Conservation (phyloP, 2,797 vertebrate species). For the Buphagus erythrorhynchus region DNA sequence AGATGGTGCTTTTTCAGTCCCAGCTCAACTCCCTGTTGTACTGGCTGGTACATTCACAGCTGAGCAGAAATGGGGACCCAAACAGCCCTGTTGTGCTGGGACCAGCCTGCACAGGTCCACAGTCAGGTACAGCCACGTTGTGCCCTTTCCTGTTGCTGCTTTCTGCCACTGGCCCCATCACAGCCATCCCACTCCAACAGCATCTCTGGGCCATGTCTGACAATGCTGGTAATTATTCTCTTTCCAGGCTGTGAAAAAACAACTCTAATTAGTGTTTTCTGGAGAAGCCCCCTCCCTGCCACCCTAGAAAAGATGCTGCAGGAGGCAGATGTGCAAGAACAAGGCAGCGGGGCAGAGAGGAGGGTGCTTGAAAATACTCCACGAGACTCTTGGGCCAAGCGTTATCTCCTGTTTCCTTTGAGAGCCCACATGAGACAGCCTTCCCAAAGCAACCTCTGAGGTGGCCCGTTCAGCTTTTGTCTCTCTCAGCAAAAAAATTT, state of each 20-base stretch:
- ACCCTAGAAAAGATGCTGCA: not conserved
- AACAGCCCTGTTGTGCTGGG: not conserved
- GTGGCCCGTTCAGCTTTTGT: constrained; percentile 85
- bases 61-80: not conserved
- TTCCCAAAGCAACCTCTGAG: constrained; percentile 85
- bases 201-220: not conserved
- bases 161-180: not conserved
- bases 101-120: not conserved
- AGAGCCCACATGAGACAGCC: constrained; percentile 76
- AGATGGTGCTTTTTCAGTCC: not conserved
- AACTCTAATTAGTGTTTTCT: constrained; percentile 5
- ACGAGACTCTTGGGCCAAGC: constrained; percentile 39
- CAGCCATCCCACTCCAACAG: not conserved
- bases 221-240: not conserved
- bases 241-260: constrained; percentile 21
- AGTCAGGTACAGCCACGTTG: rapidly evolving
- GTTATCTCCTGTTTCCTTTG: constrained; percentile 80
- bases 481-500: constrained; percentile 84
- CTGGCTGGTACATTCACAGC: not conserved
- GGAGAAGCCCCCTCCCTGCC: not conserved
- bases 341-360: not conserved
- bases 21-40: not conserved
- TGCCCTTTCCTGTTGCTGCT: not conserved
- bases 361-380: constrained; percentile 70
- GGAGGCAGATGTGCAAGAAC: constrained; percentile 75